These are phyloP conservation scores for Oscheius myriophilus DNA, from an alignment of 2,888 invertebrate genomes.

Conservation along the genomic window DNA sequence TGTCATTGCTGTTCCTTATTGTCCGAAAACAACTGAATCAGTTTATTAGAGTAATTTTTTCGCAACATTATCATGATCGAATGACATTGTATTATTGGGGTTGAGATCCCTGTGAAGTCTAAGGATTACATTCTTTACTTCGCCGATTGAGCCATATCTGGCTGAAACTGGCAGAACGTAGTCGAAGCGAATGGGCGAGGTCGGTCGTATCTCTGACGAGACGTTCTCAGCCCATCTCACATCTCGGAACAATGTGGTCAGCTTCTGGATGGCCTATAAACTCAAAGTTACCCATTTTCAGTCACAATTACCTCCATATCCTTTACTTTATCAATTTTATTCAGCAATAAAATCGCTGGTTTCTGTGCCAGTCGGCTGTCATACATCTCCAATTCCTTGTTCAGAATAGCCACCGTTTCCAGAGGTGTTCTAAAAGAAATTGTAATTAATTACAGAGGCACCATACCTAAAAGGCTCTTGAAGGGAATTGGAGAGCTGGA, in stretches of 20 bases:
- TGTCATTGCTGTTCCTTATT: constrained; percentile 1
- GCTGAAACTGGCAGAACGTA: constrained; percentile 54
- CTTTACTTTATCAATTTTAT: constrained; percentile 57
- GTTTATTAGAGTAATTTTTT: background rate
- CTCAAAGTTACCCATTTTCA: background rate
- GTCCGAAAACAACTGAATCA: background rate
- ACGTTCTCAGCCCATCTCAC: constrained; percentile 40
- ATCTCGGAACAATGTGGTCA: constrained; percentile 9
- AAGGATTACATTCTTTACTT: constrained; percentile 41
- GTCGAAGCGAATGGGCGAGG: constrained; percentile 50
- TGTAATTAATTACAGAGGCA: background rate
- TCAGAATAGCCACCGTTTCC: constrained; percentile 62
- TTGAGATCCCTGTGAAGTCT: constrained; percentile 24
- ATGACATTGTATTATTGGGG: constrained; percentile 8
- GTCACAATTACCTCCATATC: constrained; percentile 12
- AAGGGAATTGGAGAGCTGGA: constrained; percentile 57
- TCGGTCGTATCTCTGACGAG: constrained; percentile 49
- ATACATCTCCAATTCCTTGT: constrained; percentile 61
- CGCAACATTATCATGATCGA: background rate
- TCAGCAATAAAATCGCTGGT: constrained; percentile 58
- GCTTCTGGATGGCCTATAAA: constrained; percentile 29
- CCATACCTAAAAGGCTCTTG: constrained; percentile 58
- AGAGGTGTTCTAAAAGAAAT: constrained; percentile 50
- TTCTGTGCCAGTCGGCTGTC: constrained; percentile 52
- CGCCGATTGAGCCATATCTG: constrained; percentile 44